phyloP scores from a whole-genome alignment of 2,888 invertebrate genomes.

The Eupithecia tripunctaria region DNA sequence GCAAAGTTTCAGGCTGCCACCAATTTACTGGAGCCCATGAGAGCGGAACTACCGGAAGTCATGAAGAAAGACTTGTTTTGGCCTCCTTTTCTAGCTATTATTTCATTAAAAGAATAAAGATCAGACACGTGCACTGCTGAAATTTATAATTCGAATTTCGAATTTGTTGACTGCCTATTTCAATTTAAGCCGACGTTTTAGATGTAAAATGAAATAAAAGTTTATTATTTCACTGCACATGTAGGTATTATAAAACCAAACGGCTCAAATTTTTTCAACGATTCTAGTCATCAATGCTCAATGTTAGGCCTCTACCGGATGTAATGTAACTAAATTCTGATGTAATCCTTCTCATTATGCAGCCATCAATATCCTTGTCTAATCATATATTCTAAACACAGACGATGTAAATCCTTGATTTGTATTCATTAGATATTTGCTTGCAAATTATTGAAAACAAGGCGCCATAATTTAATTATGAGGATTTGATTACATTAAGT shows the following conservation, averaged over 20 bases:
- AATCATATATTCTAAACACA: conserved; percentile 15
- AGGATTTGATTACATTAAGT: not conserved
- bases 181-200: not conserved
- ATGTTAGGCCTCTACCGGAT: conserved; percentile 15
- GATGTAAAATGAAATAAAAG: not conserved
- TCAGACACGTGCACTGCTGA: not conserved
- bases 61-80: not conserved
- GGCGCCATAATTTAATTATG: not conserved
- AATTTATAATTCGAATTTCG: not conserved
- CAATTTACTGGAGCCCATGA: conserved; percentile 1
- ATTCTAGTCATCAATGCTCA: not conserved
- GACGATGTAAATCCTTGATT: conserved; percentile 25
- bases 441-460: conserved; percentile 56
- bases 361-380: conserved; percentile 7
- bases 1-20: conserved; percentile 6
- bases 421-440: conserved; percentile 58
- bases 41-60: not conserved
- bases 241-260: no score
- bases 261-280: not conserved
- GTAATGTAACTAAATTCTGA: conserved; percentile 13
- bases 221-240: not conserved
- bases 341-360: conserved; percentile 15
- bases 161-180: not conserved
- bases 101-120: not conserved
- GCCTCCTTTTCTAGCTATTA: not conserved